These are phyloP conservation scores for Macrosoma leucophasiata DNA, from an alignment of 2,888 invertebrate species.

Conservation along the genomic window DNA sequence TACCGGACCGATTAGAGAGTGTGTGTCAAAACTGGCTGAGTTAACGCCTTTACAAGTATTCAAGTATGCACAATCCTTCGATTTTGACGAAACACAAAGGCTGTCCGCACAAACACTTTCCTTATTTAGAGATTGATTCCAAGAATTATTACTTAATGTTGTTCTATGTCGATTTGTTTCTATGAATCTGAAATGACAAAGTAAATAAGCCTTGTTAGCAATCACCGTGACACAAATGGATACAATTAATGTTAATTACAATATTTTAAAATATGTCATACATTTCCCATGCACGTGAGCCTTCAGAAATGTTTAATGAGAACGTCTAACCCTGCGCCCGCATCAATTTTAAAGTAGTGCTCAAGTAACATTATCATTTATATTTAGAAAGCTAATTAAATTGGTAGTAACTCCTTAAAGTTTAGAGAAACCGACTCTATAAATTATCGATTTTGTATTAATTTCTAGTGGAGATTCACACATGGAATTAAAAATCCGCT, in stretches of 20 bases:
- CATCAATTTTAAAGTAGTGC: constrained; percentile 29
- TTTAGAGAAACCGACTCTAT: too few relatives aligned
- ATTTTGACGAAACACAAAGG: constrained; percentile 4
- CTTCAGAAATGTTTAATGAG: constrained; percentile 22
- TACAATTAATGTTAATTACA: too few relatives aligned
- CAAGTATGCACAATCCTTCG: constrained; percentile 11
- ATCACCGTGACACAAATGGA: constrained; percentile 22
- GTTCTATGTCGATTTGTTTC: constrained; percentile 25
- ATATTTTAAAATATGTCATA: too few relatives aligned
- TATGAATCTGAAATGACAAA: constrained; percentile 28
- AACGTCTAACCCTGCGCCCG: constrained; percentile 27
- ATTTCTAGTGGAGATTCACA: too few relatives aligned
- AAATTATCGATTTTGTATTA: too few relatives aligned
- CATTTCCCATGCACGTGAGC: too few relatives aligned
- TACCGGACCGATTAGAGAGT: constrained; percentile 41
- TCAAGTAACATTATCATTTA: too few relatives aligned
- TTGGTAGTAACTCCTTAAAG: too few relatives aligned
- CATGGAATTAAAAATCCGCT: too few relatives aligned
- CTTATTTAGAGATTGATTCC: constrained; percentile 13
- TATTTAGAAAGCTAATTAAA: too few relatives aligned
- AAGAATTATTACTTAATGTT: constrained; percentile 9
- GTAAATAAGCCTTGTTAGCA: too few relatives aligned
- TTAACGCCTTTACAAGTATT: constrained; percentile 14
- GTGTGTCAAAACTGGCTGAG: constrained; percentile 23
- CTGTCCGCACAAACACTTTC: constrained; percentile 11